Base-by-base conservation (phyloP, 2,113 vertebrate species). In the Pachycephala philippinensis region DNA sequence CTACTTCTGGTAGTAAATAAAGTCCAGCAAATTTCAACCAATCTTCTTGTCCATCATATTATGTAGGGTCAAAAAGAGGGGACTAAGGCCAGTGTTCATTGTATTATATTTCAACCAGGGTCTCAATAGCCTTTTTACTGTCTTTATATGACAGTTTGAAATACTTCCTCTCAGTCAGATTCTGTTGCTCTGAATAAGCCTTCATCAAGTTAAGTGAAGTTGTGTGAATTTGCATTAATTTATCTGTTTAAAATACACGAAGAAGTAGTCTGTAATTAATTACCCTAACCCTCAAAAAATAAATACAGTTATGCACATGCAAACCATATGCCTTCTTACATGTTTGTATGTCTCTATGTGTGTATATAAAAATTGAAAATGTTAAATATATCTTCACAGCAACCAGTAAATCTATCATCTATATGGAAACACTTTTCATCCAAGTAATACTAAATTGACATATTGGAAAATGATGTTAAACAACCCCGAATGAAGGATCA, bases 51-150 rank as follows among this genome's bases (percentile, higher is more conserved):
- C 21, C 23, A 23, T 60, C 5, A 16, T 69, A 61, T 52, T 42
- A 40, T 0, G 0, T 26, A 78, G 11, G 12, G 35, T 70, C 9
- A 77, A 84, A 87, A 82, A 57, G 5, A 1, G 2, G 11, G 15
- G 7, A 44, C 7, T 10, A 37, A 49, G 24, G 20, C 4, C 13
- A 61, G 3, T 80, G 61, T 92, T 45, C 5, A 37, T 42, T 77
- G 10, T 40, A 60, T 33, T 50, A 8, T 56, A 12, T 70, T 87
- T 87, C 47, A 70, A 5, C 12, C 7, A 53, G 6, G 0, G 5
- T 56, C 4, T 11, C 12, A 45, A 5, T 53, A 39, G 4, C 3
- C 28, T 76, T 76, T 80, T 47, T 52, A 8, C 13, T 76, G 7
- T 45, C 3, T 63, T 76, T 54, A 64, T 16, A 33, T 3, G 4